Evolutionary conservation across 2,113 vertebrate species (phyloP).

Genomic region (Limanda limanda): DNA sequence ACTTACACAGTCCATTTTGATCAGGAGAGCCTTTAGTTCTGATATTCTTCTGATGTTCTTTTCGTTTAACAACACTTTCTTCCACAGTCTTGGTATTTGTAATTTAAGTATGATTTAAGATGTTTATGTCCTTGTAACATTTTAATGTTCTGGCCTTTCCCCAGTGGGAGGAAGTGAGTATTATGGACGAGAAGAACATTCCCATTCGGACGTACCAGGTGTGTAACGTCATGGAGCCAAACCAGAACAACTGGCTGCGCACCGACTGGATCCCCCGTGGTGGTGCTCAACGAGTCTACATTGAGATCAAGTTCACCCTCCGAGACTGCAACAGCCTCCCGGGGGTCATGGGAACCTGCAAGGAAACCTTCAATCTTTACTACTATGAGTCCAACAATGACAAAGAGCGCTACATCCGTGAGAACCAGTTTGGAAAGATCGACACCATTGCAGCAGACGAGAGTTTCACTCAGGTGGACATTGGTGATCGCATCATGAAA

Average conservation of each 20-base stretch:
- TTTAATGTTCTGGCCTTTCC: conserved; percentile 32
- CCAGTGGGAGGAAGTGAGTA: conserved; percentile 99
- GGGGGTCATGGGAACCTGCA: conserved; percentile 97
- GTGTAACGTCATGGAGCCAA: conserved; percentile 98
- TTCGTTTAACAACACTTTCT: not conserved
- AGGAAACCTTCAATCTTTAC: conserved; percentile 99
- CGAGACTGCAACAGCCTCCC: conserved; percentile 99
- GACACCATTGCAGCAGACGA: conserved; percentile 97
- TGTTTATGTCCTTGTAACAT: conserved; percentile 11
- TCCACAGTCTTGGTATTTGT: not conserved
- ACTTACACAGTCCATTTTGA: conserved; percentile 6
- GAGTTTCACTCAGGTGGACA: conserved; percentile 99
- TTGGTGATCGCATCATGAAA: conserved; percentile 98
- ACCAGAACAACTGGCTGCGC: conserved; percentile 98
- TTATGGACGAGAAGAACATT: conserved; percentile 99
- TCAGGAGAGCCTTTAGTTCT: conserved; percentile 21
- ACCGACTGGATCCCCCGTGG: conserved; percentile 97
- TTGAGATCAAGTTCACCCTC: conserved; percentile 98
- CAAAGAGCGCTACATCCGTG: conserved; percentile 92
- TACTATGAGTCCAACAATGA: conserved; percentile 97
- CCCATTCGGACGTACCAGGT: conserved; percentile 99
- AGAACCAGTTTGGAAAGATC: conserved; percentile 95
- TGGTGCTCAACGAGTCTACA: conserved; percentile 94
- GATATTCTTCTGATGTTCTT: not conserved
- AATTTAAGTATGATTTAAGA: not conserved